phyloP scores from a whole-genome alignment of 2,888 invertebrate species.

The Oscheius sp. region DNA sequence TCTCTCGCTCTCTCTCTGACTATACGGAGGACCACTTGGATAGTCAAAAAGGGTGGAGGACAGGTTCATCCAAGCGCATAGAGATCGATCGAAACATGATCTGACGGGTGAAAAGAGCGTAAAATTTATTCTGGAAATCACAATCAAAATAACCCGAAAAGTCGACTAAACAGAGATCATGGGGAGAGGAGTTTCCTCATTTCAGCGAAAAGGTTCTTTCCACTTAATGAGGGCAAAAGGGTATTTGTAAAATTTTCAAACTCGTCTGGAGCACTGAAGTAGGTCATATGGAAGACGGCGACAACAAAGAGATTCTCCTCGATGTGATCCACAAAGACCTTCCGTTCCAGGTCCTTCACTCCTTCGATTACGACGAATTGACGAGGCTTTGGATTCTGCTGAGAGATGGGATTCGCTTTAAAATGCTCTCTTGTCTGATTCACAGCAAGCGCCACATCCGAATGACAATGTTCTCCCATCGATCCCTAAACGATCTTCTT shows the following conservation, averaged over 20 bases:
- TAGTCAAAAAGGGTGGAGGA: slow-evolving; percentile 11
- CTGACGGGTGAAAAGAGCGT: not conserved
- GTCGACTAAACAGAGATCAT: too few species aligned
- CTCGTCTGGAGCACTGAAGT: not conserved
- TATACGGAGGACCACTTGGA: too few species aligned
- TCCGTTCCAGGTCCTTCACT: too few species aligned
- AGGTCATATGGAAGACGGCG: slow-evolving; percentile 4
- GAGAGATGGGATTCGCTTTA: not conserved
- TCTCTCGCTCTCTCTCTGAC: not conserved
- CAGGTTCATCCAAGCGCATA: slow-evolving; percentile 21
- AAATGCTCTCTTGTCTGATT: not conserved
- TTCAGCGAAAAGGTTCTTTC: slow-evolving; percentile 17
- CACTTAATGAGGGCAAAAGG: not conserved
- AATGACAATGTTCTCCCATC: too few species aligned
- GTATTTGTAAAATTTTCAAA: not conserved
- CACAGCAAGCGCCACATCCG: not conserved
- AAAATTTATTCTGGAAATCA: not conserved
- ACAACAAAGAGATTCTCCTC: slow-evolving; percentile 25
- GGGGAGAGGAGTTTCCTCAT: slow-evolving; percentile 15
- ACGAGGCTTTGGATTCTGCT: slow-evolving; percentile 10
- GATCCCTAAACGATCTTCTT: not conserved
- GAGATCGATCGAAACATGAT: slow-evolving; percentile 12
- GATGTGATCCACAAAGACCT: too few species aligned
- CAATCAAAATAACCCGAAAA: not conserved
- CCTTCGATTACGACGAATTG: not conserved